Base-by-base conservation (phyloP, 2,113 vertebrate species). In the Brachyistius frenatus region DNA sequence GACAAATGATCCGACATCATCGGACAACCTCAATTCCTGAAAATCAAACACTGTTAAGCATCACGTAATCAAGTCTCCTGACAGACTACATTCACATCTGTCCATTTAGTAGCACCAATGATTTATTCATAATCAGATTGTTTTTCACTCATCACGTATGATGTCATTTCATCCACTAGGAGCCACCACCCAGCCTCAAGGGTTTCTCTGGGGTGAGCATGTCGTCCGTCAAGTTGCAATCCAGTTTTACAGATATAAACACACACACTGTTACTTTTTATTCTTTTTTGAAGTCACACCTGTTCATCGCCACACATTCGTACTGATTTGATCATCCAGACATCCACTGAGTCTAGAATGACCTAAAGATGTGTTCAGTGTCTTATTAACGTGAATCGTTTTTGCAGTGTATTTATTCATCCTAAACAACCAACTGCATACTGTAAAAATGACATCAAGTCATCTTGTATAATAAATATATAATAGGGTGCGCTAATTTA, bases 131-230 rank as follows among this genome's bases (percentile, higher is more conserved):
- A 75, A 79, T n/a, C 14, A 53, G 30, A 36, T 62, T 60, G 49
- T 71, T 68, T 73, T 65, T 57, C 30, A 57, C 78, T 84, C 68
- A 49, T 64, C 67, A 65, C 65, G 1, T 81, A 37, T 57, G 2
- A 52, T 86, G 56, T 76, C 16, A 44, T 90, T 69, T 68, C 62
- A 31, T 86, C 86, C 72, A 85, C 78, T 70, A 91, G 93, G 86
- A 91, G 80, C 83, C 88, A 35, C 87, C 89, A 6, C 66, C 84
- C 46, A 62, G 4, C 79, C 66, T 90, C 46, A 93, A 78, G 88
- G 73, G 47, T 80, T 83, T 86, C 76, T 85, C 15, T 81, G 61
- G 11, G 88, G 89, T 92, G 91, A 93, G 90, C 78, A 87, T 66
- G 2, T 53, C 35, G 13, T 66, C 47, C 70, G 13, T 9, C 11